These are phyloP conservation scores for Tetrax tetrax DNA, from an alignment of 2,113 vertebrate genomes.

Conservation along the genomic window DNA sequence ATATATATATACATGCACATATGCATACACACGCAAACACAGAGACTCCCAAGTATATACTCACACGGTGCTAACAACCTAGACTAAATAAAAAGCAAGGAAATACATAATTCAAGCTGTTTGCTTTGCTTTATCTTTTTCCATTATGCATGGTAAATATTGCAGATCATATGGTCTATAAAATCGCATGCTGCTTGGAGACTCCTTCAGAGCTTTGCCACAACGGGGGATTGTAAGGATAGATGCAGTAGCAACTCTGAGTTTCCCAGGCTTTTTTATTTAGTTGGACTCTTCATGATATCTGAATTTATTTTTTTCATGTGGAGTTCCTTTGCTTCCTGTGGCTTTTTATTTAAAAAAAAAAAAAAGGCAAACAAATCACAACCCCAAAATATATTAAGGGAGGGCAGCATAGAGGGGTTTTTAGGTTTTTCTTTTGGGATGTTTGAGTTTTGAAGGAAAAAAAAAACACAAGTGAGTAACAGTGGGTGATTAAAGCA, in stretches of 20 bases:
- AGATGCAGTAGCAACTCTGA: background rate
- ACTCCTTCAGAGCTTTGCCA: slow-evolving; percentile 29
- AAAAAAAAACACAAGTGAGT: background rate
- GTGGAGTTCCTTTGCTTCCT: background rate
- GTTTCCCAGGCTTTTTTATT: background rate
- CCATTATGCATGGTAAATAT: slow-evolving; percentile 66
- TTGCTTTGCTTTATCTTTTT: slow-evolving; percentile 65
- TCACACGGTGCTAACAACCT: slow-evolving; percentile 47
- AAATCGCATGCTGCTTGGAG: slow-evolving; percentile 50
- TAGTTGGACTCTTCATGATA: background rate
- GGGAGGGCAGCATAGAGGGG: background rate
- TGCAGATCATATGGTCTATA: slow-evolving; percentile 63
- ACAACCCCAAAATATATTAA: background rate
- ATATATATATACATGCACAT: background rate
- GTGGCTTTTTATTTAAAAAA: background rate
- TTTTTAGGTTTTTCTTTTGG: background rate
- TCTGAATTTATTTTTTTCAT: background rate
- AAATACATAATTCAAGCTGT: slow-evolving; percentile 64
- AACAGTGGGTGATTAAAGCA: background rate
- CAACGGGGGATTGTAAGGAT: slow-evolving; percentile 5
- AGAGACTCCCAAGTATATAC: slow-evolving; percentile 18
- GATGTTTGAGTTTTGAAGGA: background rate
- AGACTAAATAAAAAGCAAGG: slow-evolving; percentile 55
- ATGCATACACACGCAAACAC: background rate
- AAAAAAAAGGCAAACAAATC: background rate